Percentiles rank a stretch among this genome's conserved stretches.
These are phyloP conservation scores for Phalacrocorax carbo DNA, from an alignment of 2,113 vertebrate species.

Conservation along the genomic window DNA sequence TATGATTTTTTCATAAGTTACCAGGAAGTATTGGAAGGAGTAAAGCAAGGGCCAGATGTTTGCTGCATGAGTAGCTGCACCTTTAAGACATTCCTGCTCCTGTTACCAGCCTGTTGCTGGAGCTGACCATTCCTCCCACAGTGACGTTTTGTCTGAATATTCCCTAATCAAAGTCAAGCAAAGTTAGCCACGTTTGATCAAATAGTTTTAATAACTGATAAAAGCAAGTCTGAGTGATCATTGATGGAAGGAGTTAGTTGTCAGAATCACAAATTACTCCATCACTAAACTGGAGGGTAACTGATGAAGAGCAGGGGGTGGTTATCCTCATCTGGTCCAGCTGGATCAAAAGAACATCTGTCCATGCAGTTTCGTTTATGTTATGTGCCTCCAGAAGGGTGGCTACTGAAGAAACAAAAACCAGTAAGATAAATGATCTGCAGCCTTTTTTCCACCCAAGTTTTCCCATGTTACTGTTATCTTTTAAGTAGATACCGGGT, in stretches of 20 bases:
- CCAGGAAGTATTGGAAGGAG: not conserved
- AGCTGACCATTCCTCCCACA: not conserved
- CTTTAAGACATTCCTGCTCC: not conserved
- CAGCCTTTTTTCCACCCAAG: not conserved
- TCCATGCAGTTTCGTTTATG: not conserved
- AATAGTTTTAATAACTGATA: not conserved
- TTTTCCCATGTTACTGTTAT: not conserved
- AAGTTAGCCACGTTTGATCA: not conserved
- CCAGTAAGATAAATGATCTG: not conserved
- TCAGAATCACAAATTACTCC: not conserved
- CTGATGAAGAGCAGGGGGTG: not conserved
- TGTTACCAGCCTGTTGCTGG: not conserved
- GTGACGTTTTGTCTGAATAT: not conserved
- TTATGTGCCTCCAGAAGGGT: fast-evolving
- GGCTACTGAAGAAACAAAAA: not conserved
- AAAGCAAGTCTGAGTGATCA: not conserved
- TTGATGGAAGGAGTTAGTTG: not conserved
- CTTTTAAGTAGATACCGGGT: not conserved
- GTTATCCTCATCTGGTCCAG: not conserved
- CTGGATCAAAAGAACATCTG: not conserved
- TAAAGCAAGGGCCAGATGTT: not conserved
- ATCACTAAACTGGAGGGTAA: not conserved
- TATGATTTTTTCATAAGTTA: not conserved
- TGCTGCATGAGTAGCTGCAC: not conserved
- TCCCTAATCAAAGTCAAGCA: not conserved